Percentiles rank a stretch among this genome's conserved stretches.
These are phyloP conservation scores for Troides oblongomaculatus DNA, from an alignment of 2,888 invertebrate genomes.

Conservation along the genomic window DNA sequence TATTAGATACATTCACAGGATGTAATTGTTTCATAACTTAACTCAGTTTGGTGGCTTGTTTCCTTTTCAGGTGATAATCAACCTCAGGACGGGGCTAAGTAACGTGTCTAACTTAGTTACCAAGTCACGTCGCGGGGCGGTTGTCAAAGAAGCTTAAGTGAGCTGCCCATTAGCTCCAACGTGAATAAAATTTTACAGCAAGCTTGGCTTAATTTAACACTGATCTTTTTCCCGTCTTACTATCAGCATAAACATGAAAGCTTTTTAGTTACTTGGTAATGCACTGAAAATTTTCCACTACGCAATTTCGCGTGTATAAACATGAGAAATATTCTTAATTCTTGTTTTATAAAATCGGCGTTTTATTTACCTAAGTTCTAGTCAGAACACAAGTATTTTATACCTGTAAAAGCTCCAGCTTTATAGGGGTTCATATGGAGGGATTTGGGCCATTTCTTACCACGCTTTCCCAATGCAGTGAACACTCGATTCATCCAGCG, in stretches of 20 bases:
- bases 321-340: no score
- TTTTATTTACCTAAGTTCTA: no score
- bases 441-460: no score
- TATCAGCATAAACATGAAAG: background rate
- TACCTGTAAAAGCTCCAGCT: no score
- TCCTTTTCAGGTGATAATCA: slow-evolving; percentile 1
- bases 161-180: slow-evolving; percentile 20
- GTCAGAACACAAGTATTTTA: no score
- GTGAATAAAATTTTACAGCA: slow-evolving; percentile 11
- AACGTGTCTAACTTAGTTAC: slow-evolving; percentile 10
- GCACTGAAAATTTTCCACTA: background rate
- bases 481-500: no score
- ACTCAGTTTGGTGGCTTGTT: background rate
- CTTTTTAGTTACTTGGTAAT: background rate
- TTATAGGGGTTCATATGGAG: no score
- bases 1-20: no score
- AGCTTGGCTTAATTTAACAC: background rate
- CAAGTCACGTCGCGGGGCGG: slow-evolving; percentile 21
- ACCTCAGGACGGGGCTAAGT: slow-evolving; percentile 1
- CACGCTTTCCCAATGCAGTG: no score
- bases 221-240: background rate
- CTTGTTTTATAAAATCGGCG: no score
- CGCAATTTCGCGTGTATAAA: no score
- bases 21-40: no score
- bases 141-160: slow-evolving; percentile 16